Evolutionary conservation across 2,797 vertebrate species (phyloP).

Genomic region (Lutjanus argentimaculatus): DNA sequence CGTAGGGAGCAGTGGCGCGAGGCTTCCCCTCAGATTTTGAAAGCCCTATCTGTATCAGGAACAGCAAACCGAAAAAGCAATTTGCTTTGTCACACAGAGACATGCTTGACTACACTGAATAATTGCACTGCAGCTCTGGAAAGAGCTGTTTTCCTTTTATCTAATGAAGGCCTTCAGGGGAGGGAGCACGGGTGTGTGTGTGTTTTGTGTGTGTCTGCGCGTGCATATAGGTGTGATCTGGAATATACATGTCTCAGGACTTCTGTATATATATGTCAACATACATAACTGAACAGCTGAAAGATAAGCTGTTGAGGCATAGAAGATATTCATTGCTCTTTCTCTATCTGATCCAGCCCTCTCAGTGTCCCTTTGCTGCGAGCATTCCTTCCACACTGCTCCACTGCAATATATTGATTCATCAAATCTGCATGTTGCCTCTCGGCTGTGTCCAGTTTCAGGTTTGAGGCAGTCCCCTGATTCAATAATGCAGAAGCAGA

Average conservation of each 20-base stretch:
- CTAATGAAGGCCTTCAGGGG: slow-evolving; percentile 86
- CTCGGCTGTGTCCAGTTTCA: slow-evolving; percentile 67
- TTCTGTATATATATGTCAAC: slow-evolving; percentile 31
- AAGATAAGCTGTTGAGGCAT: slow-evolving; percentile 37
- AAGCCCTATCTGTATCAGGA: slow-evolving; percentile 86
- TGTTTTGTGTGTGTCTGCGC: slow-evolving; percentile 29
- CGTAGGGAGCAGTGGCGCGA: slow-evolving; percentile 74
- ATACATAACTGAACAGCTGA: slow-evolving; percentile 20
- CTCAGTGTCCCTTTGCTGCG: slow-evolving; percentile 24
- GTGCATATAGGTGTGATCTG: slow-evolving; percentile 34
- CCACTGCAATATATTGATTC: slow-evolving; percentile 67
- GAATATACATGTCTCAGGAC: slow-evolving; percentile 32
- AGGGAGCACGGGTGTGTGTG: slow-evolving; percentile 36
- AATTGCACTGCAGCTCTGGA: slow-evolving; percentile 86
- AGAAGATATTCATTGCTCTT: slow-evolving; percentile 17
- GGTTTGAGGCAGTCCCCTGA: slow-evolving; percentile 54
- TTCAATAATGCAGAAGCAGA: slow-evolving; percentile 79
- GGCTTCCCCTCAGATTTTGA: slow-evolving; percentile 82
- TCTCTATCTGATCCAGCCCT: slow-evolving; percentile 45
- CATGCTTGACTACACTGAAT: slow-evolving; percentile 88
- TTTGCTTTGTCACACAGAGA: slow-evolving; percentile 90
- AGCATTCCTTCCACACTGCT: slow-evolving; percentile 13
- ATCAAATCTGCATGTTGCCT: slow-evolving; percentile 77
- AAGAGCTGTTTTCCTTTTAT: slow-evolving; percentile 87
- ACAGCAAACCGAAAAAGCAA: slow-evolving; percentile 88